Percentiles rank a stretch among this genome's conserved stretches.
phyloP scores from a whole-genome alignment of 2,888 invertebrate species.

The Clunio marinus region DNA sequence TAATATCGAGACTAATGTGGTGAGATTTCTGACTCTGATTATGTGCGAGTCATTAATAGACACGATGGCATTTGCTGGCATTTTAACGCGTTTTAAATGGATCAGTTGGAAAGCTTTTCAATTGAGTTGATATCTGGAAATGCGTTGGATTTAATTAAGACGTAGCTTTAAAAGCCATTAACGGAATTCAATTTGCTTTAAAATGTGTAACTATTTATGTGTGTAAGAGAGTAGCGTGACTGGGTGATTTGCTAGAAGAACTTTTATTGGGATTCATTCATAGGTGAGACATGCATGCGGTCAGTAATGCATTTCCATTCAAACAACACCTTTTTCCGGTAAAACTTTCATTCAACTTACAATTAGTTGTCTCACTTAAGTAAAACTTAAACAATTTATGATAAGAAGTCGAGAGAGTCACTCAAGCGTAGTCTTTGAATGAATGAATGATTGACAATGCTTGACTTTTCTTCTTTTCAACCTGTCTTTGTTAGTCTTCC shows the following conservation, averaged over 20 bases:
- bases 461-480: no score
- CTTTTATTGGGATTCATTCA: no score
- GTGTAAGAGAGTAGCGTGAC: neutral
- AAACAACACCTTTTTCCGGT: neutral
- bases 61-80: neutral
- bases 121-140: neutral
- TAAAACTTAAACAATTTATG: no score
- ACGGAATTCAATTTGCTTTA: neutral
- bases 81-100: neutral
- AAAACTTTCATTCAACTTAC: no score
- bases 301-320: neutral
- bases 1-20: no score
- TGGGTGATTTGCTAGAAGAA: neutral
- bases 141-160: neutral
- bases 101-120: neutral
- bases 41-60: neutral
- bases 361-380: no score
- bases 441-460: no score
- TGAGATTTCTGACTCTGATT: neutral
- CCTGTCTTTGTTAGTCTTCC: no score
- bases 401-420: no score
- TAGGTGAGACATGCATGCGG: neutral
- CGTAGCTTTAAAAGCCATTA: neutral
- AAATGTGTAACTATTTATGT: no score
- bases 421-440: neutral